phyloP scores from a whole-genome alignment of 2,113 vertebrate genomes.

The Stegastes partitus region DNA sequence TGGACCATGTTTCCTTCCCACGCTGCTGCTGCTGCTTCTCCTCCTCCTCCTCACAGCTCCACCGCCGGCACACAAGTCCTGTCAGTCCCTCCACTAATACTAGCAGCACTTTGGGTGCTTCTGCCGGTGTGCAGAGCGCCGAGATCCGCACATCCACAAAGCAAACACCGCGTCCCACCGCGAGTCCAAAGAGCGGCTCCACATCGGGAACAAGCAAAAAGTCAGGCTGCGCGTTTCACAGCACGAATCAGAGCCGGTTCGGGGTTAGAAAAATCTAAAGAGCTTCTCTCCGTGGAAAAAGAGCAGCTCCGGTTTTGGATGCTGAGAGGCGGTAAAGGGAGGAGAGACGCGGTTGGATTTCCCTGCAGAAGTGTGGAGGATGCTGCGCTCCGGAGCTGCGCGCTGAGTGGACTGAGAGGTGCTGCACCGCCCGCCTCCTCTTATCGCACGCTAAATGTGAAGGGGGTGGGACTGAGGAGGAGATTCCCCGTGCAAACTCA shows the following conservation, averaged over 20 bases:
- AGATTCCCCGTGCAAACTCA: constrained; percentile 64
- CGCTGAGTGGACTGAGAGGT: constrained; percentile 41
- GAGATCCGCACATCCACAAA: constrained; percentile 66
- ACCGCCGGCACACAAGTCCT: no score
- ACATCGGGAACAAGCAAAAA: constrained; percentile 73
- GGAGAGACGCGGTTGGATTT: background rate
- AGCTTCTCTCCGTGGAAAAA: background rate
- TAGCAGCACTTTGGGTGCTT: constrained; percentile 27
- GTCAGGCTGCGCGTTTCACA: background rate
- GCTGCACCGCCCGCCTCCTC: constrained; percentile 52
- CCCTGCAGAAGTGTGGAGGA: constrained; percentile 21
- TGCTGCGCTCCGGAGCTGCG: constrained; percentile 39
- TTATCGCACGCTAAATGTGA: constrained; percentile 61
- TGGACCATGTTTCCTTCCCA: constrained; percentile 89
- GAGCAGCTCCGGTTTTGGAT: background rate
- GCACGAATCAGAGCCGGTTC: constrained; percentile 13
- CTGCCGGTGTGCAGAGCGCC: constrained; percentile 48
- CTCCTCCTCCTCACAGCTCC: background rate
- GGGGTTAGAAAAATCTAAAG: background rate
- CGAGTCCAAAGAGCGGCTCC: constrained; percentile 63
- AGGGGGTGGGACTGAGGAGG: constrained; percentile 74
- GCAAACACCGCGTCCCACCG: constrained; percentile 60
- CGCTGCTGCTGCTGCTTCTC: no score
- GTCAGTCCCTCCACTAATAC: constrained; percentile 37
- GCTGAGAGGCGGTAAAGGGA: background rate